phyloP scores from a whole-genome alignment of 2,888 invertebrate genomes.

The Dicyrtoma fusca region DNA sequence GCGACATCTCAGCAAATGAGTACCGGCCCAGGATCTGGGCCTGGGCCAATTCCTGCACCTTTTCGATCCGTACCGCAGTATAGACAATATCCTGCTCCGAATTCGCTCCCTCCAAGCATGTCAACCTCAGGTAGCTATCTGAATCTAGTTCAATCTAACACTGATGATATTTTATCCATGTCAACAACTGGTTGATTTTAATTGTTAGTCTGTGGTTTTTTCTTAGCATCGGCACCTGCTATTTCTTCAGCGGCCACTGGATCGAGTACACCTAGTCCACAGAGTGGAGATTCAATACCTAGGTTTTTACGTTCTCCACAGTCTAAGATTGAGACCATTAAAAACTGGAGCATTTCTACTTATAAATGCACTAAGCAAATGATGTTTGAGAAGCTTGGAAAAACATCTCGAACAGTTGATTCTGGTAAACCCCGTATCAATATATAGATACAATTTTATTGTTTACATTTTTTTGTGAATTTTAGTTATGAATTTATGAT shows the following conservation, averaged over 20 bases:
- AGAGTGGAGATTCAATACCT: constrained; percentile 64
- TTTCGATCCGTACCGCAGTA: constrained; percentile 44
- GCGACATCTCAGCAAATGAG: constrained; percentile 50
- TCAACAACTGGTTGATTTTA: too few species aligned
- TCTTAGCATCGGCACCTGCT: constrained; percentile 52
- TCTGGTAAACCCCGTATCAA: constrained; percentile 65
- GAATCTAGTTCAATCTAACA: background rate
- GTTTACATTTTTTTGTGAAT: constrained; percentile 21
- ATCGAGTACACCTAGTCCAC: constrained; percentile 58
- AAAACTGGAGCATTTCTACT: constrained; percentile 97
- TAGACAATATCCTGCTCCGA: constrained; percentile 52
- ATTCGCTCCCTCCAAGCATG: constrained; percentile 52
- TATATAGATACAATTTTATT: background rate
- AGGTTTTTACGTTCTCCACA: constrained; percentile 68
- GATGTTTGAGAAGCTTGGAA: constrained; percentile 94
- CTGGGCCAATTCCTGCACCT: constrained; percentile 45
- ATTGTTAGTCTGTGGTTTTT: too few species aligned
- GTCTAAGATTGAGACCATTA: constrained; percentile 87
- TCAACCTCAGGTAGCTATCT: constrained; percentile 51
- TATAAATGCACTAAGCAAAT: constrained; percentile 98
- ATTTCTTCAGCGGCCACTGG: constrained; percentile 47
- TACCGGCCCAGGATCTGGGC: constrained; percentile 37
- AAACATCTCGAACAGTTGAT: constrained; percentile 86
- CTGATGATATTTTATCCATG: background rate
- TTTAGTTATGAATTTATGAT: constrained; percentile 54